phyloP scores from a whole-genome alignment of 1,140 invertebrate species.

The Octopus bimaculoides region DNA sequence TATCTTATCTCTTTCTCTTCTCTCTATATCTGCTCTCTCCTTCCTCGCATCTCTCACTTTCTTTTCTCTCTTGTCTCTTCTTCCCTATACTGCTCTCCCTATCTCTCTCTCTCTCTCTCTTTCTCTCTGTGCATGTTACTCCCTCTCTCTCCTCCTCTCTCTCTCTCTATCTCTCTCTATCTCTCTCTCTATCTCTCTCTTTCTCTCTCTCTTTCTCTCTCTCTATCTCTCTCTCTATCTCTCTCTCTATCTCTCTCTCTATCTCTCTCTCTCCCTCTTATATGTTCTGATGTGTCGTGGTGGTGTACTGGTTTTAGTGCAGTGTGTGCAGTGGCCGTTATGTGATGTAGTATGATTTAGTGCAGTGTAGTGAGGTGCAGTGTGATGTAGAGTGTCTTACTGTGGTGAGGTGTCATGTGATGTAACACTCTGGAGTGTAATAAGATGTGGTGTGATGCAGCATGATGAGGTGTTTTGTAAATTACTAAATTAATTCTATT shows the following conservation, averaged over 20 bases:
- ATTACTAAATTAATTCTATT: not conserved
- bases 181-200: not conserved
- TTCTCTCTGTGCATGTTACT: not conserved
- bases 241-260: not conserved
- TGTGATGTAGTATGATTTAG: too few relatives aligned
- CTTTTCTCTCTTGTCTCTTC: too few relatives aligned
- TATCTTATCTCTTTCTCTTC: too few relatives aligned
- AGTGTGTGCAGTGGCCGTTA: too few relatives aligned
- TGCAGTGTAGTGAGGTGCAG: too few relatives aligned
- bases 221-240: not conserved
- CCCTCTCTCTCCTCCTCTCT: not conserved
- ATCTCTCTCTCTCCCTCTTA: not conserved
- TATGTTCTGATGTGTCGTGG: not conserved
- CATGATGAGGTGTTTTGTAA: not conserved
- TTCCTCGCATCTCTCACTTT: too few relatives aligned
- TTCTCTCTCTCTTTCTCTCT: not conserved
- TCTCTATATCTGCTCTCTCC: too few relatives aligned
- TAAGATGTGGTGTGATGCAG: too few relatives aligned
- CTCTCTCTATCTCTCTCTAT: not conserved
- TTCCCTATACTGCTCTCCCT: not conserved
- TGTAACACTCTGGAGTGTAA: too few relatives aligned
- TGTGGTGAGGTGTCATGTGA: too few relatives aligned
- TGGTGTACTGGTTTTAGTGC: too few relatives aligned
- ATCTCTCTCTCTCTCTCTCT: not conserved
- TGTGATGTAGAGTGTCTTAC: too few relatives aligned